phyloP scores from a whole-genome alignment of 2,888 invertebrate genomes.

The Brachyptera putata region DNA sequence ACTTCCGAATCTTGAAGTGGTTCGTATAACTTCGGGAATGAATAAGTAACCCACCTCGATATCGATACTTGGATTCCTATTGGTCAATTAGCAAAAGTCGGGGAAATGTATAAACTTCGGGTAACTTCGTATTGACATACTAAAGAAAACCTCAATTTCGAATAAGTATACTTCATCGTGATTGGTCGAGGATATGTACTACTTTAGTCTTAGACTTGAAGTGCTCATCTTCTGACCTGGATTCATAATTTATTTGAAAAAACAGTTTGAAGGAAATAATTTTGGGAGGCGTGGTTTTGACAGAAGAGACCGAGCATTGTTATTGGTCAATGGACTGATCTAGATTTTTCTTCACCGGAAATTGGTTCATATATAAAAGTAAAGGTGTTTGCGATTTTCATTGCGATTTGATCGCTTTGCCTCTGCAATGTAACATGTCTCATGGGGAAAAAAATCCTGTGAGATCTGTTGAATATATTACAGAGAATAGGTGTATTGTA shows the following conservation, averaged over 20 bases:
- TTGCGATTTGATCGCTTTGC: neutral
- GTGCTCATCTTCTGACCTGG: neutral
- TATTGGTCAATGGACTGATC: neutral
- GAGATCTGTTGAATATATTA: too few species aligned
- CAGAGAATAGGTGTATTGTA: too few species aligned
- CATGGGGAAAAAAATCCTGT: neutral
- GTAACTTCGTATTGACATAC: neutral
- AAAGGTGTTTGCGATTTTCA: neutral
- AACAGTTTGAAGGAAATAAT: neutral
- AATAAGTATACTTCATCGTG: neutral
- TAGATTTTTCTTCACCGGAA: neutral
- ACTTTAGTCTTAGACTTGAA: neutral
- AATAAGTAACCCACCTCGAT: too few species aligned
- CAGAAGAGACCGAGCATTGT: neutral
- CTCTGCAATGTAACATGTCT: neutral
- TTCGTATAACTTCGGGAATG: too few species aligned
- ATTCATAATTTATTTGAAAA: neutral
- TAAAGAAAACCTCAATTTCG: neutral
- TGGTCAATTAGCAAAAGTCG: conserved; percentile 4
- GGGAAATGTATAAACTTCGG: neutral
- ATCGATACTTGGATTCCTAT: neutral
- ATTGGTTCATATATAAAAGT: conserved; percentile 13
- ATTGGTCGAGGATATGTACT: conserved; percentile 6
- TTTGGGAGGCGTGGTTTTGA: neutral
- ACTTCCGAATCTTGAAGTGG: neutral